These are phyloP conservation scores for Conus canariensis DNA, from an alignment of 2,888 invertebrate species.

Conservation along the genomic window DNA sequence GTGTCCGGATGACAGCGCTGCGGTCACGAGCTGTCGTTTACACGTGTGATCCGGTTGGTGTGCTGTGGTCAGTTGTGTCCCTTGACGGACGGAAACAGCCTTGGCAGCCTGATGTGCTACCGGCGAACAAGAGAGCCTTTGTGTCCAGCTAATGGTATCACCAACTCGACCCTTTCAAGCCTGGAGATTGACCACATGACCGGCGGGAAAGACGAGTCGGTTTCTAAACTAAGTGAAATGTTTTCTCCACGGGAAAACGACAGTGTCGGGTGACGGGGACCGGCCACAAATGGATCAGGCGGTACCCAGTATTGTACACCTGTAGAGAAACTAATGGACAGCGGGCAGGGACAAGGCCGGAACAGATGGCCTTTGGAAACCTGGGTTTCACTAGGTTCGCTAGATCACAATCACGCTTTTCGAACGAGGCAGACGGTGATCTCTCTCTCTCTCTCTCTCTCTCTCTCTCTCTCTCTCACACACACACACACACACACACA, in stretches of 20 bases:
- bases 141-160: neutral
- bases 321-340: neutral
- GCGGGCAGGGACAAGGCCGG: neutral
- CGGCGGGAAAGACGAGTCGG: neutral
- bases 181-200: neutral
- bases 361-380: neutral
- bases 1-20: too few species aligned
- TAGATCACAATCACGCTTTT: too few species aligned
- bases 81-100: too few species aligned
- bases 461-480: too few species aligned
- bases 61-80: too few species aligned
- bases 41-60: too few species aligned
- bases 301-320: neutral
- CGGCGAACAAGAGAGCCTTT: neutral
- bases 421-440: too few species aligned
- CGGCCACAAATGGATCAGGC: neutral
- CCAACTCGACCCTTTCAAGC: neutral
- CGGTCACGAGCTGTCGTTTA: too few species aligned
- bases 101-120: too few species aligned
- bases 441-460: too few species aligned
- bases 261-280: neutral
- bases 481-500: too few species aligned
- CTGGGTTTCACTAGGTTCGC: too few species aligned
- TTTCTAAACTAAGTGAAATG: neutral
- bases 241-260: neutral